These are phyloP conservation scores for Mactra quadrangularis DNA, from an alignment of 1,140 invertebrate species.

Conservation along the genomic window DNA sequence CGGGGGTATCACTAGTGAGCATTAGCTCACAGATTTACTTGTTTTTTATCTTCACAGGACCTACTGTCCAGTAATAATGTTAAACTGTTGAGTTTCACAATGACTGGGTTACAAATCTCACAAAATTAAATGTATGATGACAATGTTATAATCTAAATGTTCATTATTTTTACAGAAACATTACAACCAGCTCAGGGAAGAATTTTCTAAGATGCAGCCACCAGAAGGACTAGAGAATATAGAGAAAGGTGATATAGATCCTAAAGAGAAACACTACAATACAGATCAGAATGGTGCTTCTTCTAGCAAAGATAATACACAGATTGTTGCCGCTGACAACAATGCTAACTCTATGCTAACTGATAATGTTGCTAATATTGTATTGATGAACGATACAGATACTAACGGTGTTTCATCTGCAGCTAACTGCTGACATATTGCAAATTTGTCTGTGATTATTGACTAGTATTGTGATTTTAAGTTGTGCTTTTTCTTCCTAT, in stretches of 20 bases:
- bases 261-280: constrained; percentile 71
- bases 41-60: no score
- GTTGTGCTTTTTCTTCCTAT: no score
- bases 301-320: not conserved
- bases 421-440: constrained; percentile 30
- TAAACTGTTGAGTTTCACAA: no score
- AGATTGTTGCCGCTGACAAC: constrained; percentile 26
- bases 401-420: not conserved
- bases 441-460: constrained; percentile 20
- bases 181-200: constrained; percentile 91
- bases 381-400: not conserved
- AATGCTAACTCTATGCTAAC: constrained; percentile 33
- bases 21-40: no score
- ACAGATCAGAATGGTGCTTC: constrained; percentile 62
- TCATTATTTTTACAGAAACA: constrained; percentile 88
- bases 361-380: not conserved
- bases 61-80: no score
- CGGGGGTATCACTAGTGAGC: no score
- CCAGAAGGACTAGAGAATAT: constrained; percentile 87
- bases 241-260: constrained; percentile 70
- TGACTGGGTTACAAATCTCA: no score
- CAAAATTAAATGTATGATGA: no score
- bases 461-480: no score
- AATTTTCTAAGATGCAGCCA: constrained; percentile 90
- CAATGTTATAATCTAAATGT: no score